Conservation (phyloP, 1,140 invertebrate species). For the Carposina sasakii region DNA sequence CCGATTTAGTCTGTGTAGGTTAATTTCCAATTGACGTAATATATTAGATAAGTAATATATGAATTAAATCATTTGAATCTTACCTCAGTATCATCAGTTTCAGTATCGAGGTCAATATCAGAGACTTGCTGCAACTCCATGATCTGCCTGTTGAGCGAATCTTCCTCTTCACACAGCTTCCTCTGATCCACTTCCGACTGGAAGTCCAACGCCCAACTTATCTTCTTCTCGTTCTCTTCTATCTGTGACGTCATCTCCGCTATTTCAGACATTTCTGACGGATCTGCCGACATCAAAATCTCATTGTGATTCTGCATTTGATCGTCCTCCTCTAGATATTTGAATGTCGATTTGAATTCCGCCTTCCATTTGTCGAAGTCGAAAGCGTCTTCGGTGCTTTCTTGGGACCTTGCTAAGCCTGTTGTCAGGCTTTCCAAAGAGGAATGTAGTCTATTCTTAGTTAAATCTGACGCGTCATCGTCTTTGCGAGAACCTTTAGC, state of each 20-base stretch:
- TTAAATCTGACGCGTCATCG: conserved; percentile 40
- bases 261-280: conserved; percentile 68
- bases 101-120: conserved; percentile 86
- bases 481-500: conserved; percentile 34
- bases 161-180: conserved; percentile 85
- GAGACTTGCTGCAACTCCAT: conserved; percentile 83
- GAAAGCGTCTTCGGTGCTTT: conserved; percentile 52
- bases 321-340: conserved; percentile 62
- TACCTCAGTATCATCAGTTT: conserved; percentile 83
- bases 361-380: conserved; percentile 67
- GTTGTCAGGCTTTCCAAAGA: conserved; percentile 67
- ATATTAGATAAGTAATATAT: too few relatives aligned
- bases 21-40: too few relatives aligned
- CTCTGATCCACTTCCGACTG: conserved; percentile 73
- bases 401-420: conserved; percentile 54
- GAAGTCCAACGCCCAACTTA: conserved; percentile 65
- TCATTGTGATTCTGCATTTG: conserved; percentile 56
- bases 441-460: conserved; percentile 59
- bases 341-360: conserved; percentile 57
- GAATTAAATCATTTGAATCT: too few relatives aligned
- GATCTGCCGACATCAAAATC: conserved; percentile 54
- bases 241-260: conserved; percentile 71
- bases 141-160: conserved; percentile 85
- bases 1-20: too few relatives aligned
- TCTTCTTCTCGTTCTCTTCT: conserved; percentile 69